Base-by-base conservation (phyloP, 2,888 invertebrate species). In the Mesorhabditis sp. region DNA sequence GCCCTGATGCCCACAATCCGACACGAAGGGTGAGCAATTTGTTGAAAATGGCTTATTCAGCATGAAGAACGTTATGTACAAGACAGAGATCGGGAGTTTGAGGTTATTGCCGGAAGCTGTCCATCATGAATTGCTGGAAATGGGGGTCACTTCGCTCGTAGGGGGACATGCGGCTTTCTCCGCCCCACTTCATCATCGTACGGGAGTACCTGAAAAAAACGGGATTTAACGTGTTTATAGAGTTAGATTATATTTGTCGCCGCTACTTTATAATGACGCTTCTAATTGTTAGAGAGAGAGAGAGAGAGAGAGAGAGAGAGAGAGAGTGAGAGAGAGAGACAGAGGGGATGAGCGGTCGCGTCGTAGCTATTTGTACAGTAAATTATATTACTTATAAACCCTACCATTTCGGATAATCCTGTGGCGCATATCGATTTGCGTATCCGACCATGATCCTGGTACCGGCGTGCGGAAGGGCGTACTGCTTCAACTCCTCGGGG, bases 141-240 rank as follows among this genome's bases (percentile, higher is more conserved):
- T n/a, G 58, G 58, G 58, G 10, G n/a, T 50, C 58, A 50, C n/a
- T 50, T 50, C 10, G 58, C 7, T n/a, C n/a, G 58, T 50, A 50
- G 58, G 58, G 58, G n/a, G 58, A 13, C 10, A 50, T 13, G n/a
- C 58, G 58, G n/a, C 10, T 13, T n/a, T 50, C 58, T 13, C 58
- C 58, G 58, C 58, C 58, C 58, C 58, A 50, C n/a, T 50, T 50
- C 58, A 50, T 50, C 58, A 50, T 50, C n/a, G 58, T 50, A 13
- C 58, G 58, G 10, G 58, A 50, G n/a, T 50, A 50, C 58, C 58
- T 50, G 58, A 50, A 50, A 13, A 50, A 50, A n/a, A 50, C 7
- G 1, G 58, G 10, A 13, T 50, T 50, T 50, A n/a, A 50, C 1
- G n/a, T 50, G 58, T 2, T 50, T 2, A 28, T 28, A 28, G 28